Conservation (phyloP, 2,113 vertebrate species). For the Lichenostomus cassidix region DNA sequence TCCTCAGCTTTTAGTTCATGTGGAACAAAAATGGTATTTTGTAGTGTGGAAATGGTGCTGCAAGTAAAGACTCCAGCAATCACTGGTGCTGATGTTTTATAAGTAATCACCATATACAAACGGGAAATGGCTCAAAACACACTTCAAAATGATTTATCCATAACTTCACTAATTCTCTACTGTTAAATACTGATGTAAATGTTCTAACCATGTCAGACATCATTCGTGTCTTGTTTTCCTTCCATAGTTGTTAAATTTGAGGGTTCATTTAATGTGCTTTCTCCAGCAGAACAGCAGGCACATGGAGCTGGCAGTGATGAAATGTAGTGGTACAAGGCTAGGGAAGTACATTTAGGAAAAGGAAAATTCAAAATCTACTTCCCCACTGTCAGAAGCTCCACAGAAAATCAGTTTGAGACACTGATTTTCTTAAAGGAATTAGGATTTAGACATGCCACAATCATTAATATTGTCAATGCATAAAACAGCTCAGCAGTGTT, state of each 20-base stretch:
- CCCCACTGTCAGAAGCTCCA: constrained; percentile 53
- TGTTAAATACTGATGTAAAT: neutral
- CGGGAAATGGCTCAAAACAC: neutral
- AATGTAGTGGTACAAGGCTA: neutral
- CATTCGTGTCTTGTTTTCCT: neutral
- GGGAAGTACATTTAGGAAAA: neutral
- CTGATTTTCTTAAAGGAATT: neutral
- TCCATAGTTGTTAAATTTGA: neutral
- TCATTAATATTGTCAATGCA: neutral
- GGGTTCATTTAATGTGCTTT: neutral
- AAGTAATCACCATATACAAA: neutral
- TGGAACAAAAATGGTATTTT: neutral
- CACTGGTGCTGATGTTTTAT: neutral
- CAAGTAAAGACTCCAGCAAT: neutral
- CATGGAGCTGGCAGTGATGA: neutral
- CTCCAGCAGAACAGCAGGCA: neutral
- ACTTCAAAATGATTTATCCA: neutral
- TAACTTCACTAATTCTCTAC: neutral
- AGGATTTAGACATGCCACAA: neutral
- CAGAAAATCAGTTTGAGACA: constrained; percentile 62
- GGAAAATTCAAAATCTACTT: constrained; percentile 29
- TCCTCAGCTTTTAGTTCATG: neutral
- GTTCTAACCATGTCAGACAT: neutral
- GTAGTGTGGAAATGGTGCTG: neutral
- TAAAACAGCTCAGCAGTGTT: neutral